Percentiles rank a stretch among this genome's conserved stretches.
phyloP scores from a whole-genome alignment of 2,113 vertebrate species.

The Gyps fulvus region DNA sequence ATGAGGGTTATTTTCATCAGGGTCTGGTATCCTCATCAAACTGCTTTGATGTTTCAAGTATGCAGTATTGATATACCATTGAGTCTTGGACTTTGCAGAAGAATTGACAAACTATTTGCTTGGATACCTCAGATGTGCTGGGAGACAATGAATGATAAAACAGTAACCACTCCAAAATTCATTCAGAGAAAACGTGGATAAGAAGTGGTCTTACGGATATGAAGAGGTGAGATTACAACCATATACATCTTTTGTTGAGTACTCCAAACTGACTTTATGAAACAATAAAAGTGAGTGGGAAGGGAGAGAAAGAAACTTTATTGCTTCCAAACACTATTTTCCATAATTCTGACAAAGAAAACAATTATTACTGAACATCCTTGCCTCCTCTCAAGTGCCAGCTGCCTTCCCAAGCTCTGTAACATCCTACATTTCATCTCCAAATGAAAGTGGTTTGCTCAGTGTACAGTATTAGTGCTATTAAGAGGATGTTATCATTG shows the following conservation, averaged over 20 bases:
- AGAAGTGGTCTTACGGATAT: neutral
- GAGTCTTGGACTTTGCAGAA: neutral
- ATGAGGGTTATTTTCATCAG: neutral
- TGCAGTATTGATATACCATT: neutral
- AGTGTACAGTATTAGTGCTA: neutral
- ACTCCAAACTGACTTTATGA: neutral
- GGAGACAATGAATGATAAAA: neutral
- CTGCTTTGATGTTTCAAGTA: neutral
- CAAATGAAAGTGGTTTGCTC: neutral
- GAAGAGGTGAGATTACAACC: neutral
- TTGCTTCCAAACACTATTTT: neutral
- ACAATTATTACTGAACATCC: neutral
- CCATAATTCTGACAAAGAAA: neutral
- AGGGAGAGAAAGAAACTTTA: neutral
- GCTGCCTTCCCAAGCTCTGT: neutral
- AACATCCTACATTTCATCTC: neutral
- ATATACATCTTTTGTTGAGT: neutral
- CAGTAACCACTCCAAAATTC: neutral
- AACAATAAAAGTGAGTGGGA: neutral
- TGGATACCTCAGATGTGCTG: neutral
- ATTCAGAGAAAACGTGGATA: neutral
- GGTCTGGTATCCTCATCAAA: neutral
- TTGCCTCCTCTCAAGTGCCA: neutral
- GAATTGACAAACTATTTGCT: neutral
- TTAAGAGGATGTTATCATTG: neutral